These are phyloP conservation scores for Orthonychiurus folsomi DNA, from an alignment of 2,888 invertebrate genomes.

Conservation along the genomic window DNA sequence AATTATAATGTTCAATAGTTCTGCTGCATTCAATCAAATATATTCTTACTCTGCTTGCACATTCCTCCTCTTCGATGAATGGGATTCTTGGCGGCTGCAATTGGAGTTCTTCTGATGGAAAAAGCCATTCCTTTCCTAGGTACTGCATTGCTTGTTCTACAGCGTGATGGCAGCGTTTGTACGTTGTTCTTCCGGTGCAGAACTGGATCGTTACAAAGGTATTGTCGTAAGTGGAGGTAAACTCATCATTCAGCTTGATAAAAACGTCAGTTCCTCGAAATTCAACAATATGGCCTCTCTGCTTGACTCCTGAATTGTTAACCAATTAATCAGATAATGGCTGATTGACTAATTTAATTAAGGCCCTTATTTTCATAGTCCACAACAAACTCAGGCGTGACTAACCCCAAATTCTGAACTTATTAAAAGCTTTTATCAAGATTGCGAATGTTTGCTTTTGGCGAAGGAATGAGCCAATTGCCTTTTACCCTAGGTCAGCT, in stretches of 20 bases:
- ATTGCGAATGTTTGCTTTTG: no score
- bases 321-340: background rate
- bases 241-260: slow-evolving; percentile 64
- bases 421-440: no score
- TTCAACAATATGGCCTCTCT: slow-evolving; percentile 51
- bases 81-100: slow-evolving; percentile 50
- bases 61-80: slow-evolving; percentile 33
- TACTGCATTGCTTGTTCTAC: slow-evolving; percentile 54
- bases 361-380: no score
- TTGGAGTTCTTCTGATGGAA: slow-evolving; percentile 52
- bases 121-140: slow-evolving; percentile 60
- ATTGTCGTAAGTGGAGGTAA: slow-evolving; percentile 65
- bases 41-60: no score
- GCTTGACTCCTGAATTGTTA: slow-evolving; percentile 19
- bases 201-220: slow-evolving; percentile 70
- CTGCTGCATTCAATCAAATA: no score
- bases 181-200: slow-evolving; percentile 54
- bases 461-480: no score
- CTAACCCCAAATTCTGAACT: no score
- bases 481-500: no score
- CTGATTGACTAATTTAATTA: background rate
- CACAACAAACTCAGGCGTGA: no score
- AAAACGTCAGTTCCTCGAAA: slow-evolving; percentile 60
- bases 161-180: slow-evolving; percentile 66
- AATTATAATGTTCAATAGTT: no score